These are phyloP conservation scores for Drosophila watanabei DNA, from an alignment of 1,140 invertebrate species.

Conservation along the genomic window DNA sequence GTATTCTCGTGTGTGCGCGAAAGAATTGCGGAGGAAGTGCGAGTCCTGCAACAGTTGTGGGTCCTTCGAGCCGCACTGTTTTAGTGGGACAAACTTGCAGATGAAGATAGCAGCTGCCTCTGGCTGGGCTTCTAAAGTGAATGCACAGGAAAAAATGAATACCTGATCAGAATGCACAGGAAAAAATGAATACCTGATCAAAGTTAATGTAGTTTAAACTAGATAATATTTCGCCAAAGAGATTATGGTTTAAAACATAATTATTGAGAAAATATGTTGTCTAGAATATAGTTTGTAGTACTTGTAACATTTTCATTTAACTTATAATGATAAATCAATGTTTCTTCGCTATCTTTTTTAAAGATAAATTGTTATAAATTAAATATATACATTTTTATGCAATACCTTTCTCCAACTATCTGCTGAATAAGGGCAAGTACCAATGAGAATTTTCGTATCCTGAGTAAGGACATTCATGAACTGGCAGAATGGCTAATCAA, in stretches of 20 bases:
- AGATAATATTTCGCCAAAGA: too few species aligned
- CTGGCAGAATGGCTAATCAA: slow-evolving; percentile 80
- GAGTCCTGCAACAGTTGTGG: slow-evolving; percentile 72
- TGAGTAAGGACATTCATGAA: slow-evolving; percentile 54
- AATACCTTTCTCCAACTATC: background rate
- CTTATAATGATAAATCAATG: background rate
- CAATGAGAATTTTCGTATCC: slow-evolving; percentile 21
- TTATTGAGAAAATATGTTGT: too few species aligned
- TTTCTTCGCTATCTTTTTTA: background rate
- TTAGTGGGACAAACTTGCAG: slow-evolving; percentile 35
- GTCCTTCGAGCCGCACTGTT: slow-evolving; percentile 49
- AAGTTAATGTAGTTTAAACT: too few species aligned
- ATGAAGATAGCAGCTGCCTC: slow-evolving; percentile 42
- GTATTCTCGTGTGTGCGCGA: background rate
- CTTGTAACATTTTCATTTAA: too few species aligned
- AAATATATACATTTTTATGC: background rate
- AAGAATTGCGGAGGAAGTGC: background rate
- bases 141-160: slow-evolving; percentile 32
- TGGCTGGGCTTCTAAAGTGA: slow-evolving; percentile 30
- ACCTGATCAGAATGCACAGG: background rate
- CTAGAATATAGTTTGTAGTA: too few species aligned
- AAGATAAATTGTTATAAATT: background rate
- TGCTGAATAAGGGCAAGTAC: slow-evolving; percentile 38
- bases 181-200: too few species aligned
- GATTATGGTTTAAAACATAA: too few species aligned